Evolutionary conservation across 2,113 vertebrate species (phyloP).

Genomic region (Carassius carassius): DNA sequence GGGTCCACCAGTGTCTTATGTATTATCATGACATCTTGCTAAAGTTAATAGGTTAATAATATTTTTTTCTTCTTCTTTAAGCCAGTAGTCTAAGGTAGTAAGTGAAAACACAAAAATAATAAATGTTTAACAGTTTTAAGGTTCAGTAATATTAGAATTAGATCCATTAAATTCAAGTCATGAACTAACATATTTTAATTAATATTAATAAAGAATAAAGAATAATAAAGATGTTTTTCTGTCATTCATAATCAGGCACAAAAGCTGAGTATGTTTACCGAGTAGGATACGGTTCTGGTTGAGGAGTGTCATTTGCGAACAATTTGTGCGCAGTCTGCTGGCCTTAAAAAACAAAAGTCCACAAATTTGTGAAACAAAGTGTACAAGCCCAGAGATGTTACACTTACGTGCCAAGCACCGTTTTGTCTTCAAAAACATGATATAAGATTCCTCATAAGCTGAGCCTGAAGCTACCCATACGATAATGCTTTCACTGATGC

Average conservation of each 20-base stretch:
- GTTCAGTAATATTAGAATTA: too few relatives aligned
- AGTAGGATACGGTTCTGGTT: neutral
- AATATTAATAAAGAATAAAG: too few relatives aligned
- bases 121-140: too few relatives aligned
- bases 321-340: neutral
- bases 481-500: slow-evolving; percentile 24
- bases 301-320: neutral
- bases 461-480: neutral
- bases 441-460: neutral
- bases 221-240: too few relatives aligned
- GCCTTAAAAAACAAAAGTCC: neutral
- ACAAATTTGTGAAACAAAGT: neutral
- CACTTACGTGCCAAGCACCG: neutral
- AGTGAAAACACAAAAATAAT: too few relatives aligned
- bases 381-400: neutral
- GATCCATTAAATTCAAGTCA: too few relatives aligned
- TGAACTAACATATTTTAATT: too few relatives aligned
- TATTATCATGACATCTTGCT: too few relatives aligned
- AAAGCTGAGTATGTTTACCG: neutral
- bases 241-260: neutral
- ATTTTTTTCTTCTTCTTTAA: too few relatives aligned
- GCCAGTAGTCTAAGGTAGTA: too few relatives aligned
- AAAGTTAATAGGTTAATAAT: too few relatives aligned
- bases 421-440: neutral
- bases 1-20: too few relatives aligned